Evolutionary conservation across 2,888 invertebrate species (phyloP), one percentile per base, ranked within the genome.

Genomic region (Spisula subtruncata): DNA sequence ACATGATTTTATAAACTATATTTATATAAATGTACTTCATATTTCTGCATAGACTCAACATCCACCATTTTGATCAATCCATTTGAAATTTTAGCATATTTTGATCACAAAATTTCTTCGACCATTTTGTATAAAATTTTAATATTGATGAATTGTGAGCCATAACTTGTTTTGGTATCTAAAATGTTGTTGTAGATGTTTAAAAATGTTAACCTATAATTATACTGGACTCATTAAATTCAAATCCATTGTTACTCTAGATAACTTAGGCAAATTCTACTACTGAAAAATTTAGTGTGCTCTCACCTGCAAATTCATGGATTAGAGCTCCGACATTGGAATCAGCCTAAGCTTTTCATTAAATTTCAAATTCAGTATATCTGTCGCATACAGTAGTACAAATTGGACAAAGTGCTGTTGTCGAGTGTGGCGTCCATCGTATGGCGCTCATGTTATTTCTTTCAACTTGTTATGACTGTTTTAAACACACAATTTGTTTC

Each of bases 111-210:
- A 66, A n/a, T 25, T 66, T 66, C 60, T 66, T 66, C n/a, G 25
- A 66, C 60, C 60, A 66, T 66, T n/a, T 41, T 66, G 60, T 66
- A 66, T 66, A 66, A 66, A n/a, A 66, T 66, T 66, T n/a, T 25
- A 66, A 66, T 66, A 25, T 66, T 66, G n/a, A n/a, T 66, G 51
- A 51, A 66, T 41, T n/a, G 60, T 66, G 10, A 66, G 60, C 25
- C 12, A 25, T 41, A 41, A 4, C 60, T 66, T 41, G 25, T 25
- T 66, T 66, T 66, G 2, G n/a, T 60, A 60, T 60, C 60, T n/a
- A n/a, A n/a, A n/a, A n/a, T 25, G 25, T 66, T 25, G 6, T 66
- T 66, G 25, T 66, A n/a, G n/a, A 25, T 66, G 60, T 66, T 66
- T 10, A 5, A 41, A 41, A 41, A 25, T 66, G 60, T 25, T 66